Evolutionary conservation across 2,113 vertebrate genomes (phyloP).

Genomic region (Calyptommatus sinebrachiatus): DNA sequence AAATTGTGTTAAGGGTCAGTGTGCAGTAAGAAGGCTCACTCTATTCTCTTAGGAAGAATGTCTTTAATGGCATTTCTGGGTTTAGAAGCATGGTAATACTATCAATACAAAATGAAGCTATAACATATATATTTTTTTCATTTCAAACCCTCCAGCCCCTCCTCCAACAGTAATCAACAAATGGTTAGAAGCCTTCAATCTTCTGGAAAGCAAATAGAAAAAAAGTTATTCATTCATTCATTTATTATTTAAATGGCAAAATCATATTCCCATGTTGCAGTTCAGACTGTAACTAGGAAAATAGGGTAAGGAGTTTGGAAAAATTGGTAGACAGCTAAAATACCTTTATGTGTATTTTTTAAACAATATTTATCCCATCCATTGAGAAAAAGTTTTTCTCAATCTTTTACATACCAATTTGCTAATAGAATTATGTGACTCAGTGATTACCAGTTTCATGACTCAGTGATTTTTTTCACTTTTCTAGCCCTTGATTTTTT

Average conservation of each 20-base stretch:
- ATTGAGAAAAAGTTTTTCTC: too few species aligned
- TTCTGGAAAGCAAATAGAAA: neutral
- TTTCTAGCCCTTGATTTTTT: too few species aligned
- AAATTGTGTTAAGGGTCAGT: slow-evolving; percentile 1
- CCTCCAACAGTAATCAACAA: neutral
- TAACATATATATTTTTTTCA: slow-evolving; percentile 4
- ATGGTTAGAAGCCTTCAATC: neutral
- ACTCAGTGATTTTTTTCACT: too few species aligned
- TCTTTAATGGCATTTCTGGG: neutral
- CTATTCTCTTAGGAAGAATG: neutral
- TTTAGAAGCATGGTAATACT: neutral
- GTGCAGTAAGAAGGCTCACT: neutral
- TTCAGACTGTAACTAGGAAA: neutral
- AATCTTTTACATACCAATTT: too few species aligned
- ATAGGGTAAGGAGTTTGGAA: too few species aligned
- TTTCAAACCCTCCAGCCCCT: too few species aligned
- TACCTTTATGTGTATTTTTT: too few species aligned
- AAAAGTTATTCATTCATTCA: neutral
- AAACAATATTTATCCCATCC: too few species aligned
- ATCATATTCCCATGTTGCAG: neutral
- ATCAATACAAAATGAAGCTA: neutral
- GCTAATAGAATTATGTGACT: too few species aligned
- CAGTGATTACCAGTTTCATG: too few species aligned
- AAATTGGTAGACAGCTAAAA: too few species aligned
- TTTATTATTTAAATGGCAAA: neutral